Percentiles rank a stretch among this genome's conserved stretches.
phyloP scores from a whole-genome alignment of 2,797 vertebrate species.

The Girardinus metallicus region DNA sequence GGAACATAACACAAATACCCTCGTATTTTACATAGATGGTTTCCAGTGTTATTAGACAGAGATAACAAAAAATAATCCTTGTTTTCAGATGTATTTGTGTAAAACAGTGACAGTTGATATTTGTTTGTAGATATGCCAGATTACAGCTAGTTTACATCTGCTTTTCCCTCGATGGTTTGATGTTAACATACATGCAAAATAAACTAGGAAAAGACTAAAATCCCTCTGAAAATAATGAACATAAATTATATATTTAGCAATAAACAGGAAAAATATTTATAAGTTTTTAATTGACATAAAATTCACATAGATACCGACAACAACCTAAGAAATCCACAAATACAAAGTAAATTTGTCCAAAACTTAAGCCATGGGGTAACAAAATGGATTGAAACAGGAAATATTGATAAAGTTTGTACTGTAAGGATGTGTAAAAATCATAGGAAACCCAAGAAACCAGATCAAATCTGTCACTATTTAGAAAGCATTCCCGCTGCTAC shows the following conservation, averaged over 20 bases:
- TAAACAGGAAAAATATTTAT: not conserved
- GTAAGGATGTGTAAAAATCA: not conserved
- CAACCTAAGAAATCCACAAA: not conserved
- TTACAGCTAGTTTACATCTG: not conserved
- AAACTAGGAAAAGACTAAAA: not conserved
- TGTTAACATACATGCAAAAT: not conserved
- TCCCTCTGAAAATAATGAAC: not conserved
- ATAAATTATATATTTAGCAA: not conserved
- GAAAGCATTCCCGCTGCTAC: not conserved
- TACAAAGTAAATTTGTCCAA: not conserved
- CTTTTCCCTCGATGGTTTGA: not conserved
- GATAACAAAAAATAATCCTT: not conserved
- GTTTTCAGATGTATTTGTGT: not conserved
- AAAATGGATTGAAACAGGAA: not conserved
- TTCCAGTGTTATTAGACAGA: not conserved
- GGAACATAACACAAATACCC: not conserved
- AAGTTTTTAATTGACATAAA: not conserved
- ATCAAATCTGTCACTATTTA: not conserved
- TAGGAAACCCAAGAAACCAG: not conserved
- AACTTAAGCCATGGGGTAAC: not conserved
- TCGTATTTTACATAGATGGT: not conserved
- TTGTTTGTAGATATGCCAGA: not conserved
- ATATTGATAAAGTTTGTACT: not conserved
- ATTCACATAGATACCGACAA: not conserved
- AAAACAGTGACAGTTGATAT: not conserved